Evolutionary conservation across 92 coral and sea anemone species (phyloP).

Genomic region (Nematostella vectensis): DNA sequence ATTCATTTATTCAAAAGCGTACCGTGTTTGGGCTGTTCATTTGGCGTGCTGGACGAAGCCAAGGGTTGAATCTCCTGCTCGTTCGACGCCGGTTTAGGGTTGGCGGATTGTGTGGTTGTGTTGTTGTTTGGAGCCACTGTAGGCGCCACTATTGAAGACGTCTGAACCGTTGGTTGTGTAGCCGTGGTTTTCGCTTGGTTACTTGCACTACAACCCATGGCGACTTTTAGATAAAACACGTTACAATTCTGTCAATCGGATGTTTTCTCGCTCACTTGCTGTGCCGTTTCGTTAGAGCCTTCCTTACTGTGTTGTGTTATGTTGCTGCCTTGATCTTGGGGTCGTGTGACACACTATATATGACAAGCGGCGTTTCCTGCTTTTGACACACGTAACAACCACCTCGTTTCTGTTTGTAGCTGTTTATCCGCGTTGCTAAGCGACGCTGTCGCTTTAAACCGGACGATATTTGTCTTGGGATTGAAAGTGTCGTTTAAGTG

Average conservation of each 20-base stretch:
- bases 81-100: constrained; percentile 9
- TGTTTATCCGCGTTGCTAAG: constrained; percentile 63
- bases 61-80: constrained; percentile 13
- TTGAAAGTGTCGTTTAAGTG: too few species aligned
- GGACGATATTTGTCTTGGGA: background rate
- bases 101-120: constrained; percentile 1
- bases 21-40: constrained; percentile 15
- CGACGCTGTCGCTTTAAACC: constrained; percentile 36
- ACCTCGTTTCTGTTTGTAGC: constrained; percentile 30
- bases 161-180: too few species aligned
- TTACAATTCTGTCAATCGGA: background rate
- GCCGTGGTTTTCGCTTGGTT: constrained; percentile 41
- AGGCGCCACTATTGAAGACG: constrained; percentile 19
- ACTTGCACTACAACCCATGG: constrained; percentile 76
- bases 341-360: too few species aligned
- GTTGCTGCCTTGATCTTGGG: too few species aligned
- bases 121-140: constrained; percentile 10
- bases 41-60: background rate
- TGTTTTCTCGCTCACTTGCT: background rate
- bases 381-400: background rate
- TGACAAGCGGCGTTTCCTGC: background rate
- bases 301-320: background rate
- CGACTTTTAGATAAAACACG: background rate
- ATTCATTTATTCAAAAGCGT: too few species aligned
- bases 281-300: background rate